phyloP scores from a whole-genome alignment of 1,140 invertebrate species.

The Saccostrea glomerata region DNA sequence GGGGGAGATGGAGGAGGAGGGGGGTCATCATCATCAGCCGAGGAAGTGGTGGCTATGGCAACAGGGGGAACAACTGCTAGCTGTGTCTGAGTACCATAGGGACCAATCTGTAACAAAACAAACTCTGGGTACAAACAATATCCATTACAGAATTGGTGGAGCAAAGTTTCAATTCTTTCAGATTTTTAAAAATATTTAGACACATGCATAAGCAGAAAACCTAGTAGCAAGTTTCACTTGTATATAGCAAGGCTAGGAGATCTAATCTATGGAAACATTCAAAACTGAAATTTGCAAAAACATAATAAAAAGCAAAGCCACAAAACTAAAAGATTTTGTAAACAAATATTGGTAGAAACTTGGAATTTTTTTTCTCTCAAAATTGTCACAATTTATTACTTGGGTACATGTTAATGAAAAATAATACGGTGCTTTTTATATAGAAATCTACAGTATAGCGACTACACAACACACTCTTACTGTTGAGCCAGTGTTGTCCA shows the following conservation, averaged over 20 bases:
- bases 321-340: background rate
- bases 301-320: background rate
- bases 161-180: too few relatives aligned
- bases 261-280: too few relatives aligned
- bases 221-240: too few relatives aligned
- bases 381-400: too few relatives aligned
- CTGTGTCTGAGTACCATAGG: conserved; percentile 43
- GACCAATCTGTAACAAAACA: conserved; percentile 24
- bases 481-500: conserved; percentile 28
- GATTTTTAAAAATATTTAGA: too few relatives aligned
- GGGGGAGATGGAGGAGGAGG: conserved; percentile 80
- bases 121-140: background rate
- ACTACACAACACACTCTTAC: conserved; percentile 38
- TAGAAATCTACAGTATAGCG: background rate
- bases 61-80: conserved; percentile 41
- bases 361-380: background rate
- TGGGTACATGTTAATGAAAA: background rate
- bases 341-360: background rate
- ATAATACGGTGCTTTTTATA: background rate
- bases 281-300: background rate
- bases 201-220: too few relatives aligned
- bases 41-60: conserved; percentile 35
- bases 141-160: background rate
- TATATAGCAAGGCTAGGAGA: too few relatives aligned
- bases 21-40: conserved; percentile 72